Evolutionary conservation across 2,797 vertebrate species (phyloP), one percentile per base, ranked within the genome.

Genomic region (Lagothrix lagotricha): DNA sequence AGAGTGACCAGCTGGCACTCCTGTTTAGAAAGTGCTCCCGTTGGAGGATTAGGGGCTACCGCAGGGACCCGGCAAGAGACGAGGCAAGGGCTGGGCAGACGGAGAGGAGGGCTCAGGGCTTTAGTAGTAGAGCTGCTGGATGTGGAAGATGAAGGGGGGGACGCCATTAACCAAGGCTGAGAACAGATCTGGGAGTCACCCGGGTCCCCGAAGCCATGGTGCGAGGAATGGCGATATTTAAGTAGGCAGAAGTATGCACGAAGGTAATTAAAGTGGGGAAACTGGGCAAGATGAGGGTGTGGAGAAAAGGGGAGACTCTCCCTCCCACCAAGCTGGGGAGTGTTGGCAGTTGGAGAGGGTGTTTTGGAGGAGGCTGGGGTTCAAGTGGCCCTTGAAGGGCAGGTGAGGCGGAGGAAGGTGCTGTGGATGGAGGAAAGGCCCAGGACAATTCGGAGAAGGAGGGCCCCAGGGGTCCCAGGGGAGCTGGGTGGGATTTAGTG

Each of bases 51-150:
- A 7, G 61, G 52, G 77, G 4, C 15, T 36, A 15, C 0, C 0
- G 17, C n/a, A 61, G 52, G 41, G 22, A 44, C 12, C 17, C 75
- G 13, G 19, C 24, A 28, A 26, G 90, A 75, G 57, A 13, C 1
- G 22, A 24, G 61, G 54, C 52, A 50, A 58, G 58, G 17, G 6
- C 22, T 14, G 70, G 81, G 64, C 17, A 28, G 30, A 14, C 1
- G 14, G 26, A 72, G n/a, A 7, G 41, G 57, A 7, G 10, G 13
- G 52, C 4, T 26, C 13, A 10, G 1, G 41, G 22, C 50, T 33
- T 24, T 5, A 2, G 20, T 30, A n/a, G 22, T 0, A 24, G 67
- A 41, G 14, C 6, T 0, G 22, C 8, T 50, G 39, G 28, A 0
- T 44, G 12, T 28, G 67, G 58, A 54, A 19, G 39, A 54, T 28